Percentiles rank a stretch among this genome's conserved stretches.
Evolutionary conservation across 2,797 vertebrate species (phyloP).

Genomic region (Arnoldichthys spilopterus): DNA sequence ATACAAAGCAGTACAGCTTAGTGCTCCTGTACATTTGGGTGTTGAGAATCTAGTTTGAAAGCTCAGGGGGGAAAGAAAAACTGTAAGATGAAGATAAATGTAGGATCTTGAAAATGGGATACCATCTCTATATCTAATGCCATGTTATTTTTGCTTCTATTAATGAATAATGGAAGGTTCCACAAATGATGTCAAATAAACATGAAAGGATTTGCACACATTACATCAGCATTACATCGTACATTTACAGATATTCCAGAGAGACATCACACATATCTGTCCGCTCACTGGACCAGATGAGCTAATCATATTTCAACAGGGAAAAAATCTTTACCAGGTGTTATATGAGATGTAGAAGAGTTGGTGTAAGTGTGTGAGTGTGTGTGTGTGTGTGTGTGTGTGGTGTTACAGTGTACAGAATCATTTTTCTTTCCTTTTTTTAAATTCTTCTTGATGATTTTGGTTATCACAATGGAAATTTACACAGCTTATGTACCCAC

Average conservation of each 20-base stretch:
- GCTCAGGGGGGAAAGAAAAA: not conserved
- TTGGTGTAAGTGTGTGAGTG: too few species aligned
- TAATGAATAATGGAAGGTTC: not conserved
- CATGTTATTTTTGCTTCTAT: not conserved
- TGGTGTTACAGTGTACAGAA: too few species aligned
- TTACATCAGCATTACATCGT: conserved; percentile 6
- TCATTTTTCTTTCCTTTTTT: too few species aligned
- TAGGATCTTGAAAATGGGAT: not conserved
- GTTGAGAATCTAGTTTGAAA: not conserved
- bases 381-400: too few species aligned
- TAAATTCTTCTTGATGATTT: too few species aligned
- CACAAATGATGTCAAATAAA: conserved; percentile 3
- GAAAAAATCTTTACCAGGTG: not conserved
- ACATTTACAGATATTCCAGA: not conserved
- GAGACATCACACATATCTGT: not conserved
- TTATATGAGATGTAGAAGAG: not conserved
- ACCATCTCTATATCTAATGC: not conserved
- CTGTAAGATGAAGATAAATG: not conserved
- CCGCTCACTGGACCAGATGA: conserved; percentile 4
- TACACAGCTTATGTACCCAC: not conserved
- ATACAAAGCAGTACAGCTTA: not conserved
- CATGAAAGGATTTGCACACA: not conserved
- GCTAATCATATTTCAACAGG: conserved; percentile 12
- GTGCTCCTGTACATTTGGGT: conserved; percentile 27
- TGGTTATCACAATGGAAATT: not conserved